Evolutionary conservation across 2,113 vertebrate genomes (phyloP), one percentile per base, ranked within the genome.

Genomic region (Ciconia boyciana): DNA sequence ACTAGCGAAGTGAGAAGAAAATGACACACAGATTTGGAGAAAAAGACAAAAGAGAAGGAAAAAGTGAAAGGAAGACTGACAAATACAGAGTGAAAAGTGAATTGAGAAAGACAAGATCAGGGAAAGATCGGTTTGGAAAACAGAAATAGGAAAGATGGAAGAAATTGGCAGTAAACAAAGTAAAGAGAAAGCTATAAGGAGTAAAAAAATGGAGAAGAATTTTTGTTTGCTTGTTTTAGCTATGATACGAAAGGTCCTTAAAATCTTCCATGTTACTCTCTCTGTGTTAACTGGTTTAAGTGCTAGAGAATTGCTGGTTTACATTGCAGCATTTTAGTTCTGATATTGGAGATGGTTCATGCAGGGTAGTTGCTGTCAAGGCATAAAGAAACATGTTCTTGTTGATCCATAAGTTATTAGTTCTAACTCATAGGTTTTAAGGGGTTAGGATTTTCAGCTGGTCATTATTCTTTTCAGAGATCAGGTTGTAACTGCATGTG

Each of bases 61-160:
- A 86, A 91, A 65, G 46, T 62, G 29, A 91, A 94, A 89, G 48
- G 36, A 85, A 82, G 91, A 70, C 55, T 78, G 85, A 88, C 60
- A 93, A 91, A 93, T 93, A 41, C n/a, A 62, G 78, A 89, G 85
- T 84, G 90, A 87, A 89, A 93, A 93, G 74, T 88, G 55, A 95
- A 95, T 94, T 91, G 75, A 83, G 86, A 95, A 90, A 76, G 81
- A 90, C 60, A 91, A 65, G 85, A 94, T 91, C 44, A 49, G 55
- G 71, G 68, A 80, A 94, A 60, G 72, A 83, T 84, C 28, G 29
- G 36, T 52, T 82, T 90, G 71, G 88, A 87, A 95, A 93, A 87
- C 57, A 78, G 41, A 87, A 93, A 57, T 65, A 71, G 76, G 60
- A 78, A 89, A 41, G 41, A 52, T 6, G 10, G 72, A 91, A 82